Evolutionary conservation across 1,140 invertebrate genomes (phyloP).

Genomic region (Sinella curviseta): DNA sequence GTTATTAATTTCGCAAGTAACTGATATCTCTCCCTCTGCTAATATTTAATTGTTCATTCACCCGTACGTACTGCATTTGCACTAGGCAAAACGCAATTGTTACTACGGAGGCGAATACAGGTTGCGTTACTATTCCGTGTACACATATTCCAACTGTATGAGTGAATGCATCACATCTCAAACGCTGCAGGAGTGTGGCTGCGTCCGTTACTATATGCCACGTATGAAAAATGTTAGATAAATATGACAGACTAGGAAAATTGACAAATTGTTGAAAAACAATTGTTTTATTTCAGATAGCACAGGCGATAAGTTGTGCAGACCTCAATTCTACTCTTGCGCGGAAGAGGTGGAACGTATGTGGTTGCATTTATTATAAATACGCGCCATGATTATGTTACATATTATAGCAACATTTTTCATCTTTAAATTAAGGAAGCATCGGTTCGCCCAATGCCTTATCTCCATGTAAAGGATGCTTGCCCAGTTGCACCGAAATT

Average conservation of each 20-base stretch:
- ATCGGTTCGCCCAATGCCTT: too few species aligned
- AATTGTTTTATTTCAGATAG: background rate
- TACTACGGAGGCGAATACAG: background rate
- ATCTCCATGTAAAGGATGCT: background rate
- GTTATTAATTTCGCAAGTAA: too few species aligned
- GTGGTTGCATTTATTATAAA: background rate
- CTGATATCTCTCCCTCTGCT: too few species aligned
- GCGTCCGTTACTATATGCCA: constrained; percentile 52
- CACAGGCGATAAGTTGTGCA: background rate
- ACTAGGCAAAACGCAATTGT: background rate
- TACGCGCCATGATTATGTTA: background rate
- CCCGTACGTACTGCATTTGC: background rate
- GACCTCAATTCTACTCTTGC: background rate
- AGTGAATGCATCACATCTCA: background rate
- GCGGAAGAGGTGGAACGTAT: background rate
- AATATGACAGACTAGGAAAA: too few species aligned
- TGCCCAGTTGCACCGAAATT: constrained; percentile 4
- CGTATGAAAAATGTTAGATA: too few species aligned
- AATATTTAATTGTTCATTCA: too few species aligned
- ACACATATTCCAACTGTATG: background rate
- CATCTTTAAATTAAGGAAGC: background rate
- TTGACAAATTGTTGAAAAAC: background rate
- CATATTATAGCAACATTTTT: background rate
- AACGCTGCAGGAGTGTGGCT: background rate
- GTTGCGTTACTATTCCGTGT: background rate